Evolutionary conservation across 2,113 vertebrate genomes (phyloP).

Genomic region (Rallus limicola): DNA sequence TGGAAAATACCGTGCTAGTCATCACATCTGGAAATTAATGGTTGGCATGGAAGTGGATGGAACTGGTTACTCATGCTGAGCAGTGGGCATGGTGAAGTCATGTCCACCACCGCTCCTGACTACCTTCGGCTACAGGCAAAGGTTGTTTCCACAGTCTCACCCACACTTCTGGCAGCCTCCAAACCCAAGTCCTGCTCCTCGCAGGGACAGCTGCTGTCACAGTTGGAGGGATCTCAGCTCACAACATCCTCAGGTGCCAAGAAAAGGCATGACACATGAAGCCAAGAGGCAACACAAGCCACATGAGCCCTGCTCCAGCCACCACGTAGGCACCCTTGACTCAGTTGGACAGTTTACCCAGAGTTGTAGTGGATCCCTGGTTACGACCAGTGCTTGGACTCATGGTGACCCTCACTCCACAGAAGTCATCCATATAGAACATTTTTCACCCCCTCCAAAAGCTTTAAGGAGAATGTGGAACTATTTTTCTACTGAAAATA

Average conservation of each 20-base stretch:
- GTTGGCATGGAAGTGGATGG: slow-evolving; percentile 22
- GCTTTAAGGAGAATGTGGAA: rapidly evolving
- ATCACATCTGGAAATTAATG: slow-evolving; percentile 38
- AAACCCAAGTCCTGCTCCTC: background rate
- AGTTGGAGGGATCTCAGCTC: background rate
- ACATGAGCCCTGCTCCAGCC: background rate
- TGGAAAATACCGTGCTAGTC: slow-evolving; percentile 31
- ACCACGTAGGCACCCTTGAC: background rate
- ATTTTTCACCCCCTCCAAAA: background rate
- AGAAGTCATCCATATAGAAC: background rate
- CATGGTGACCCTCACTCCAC: background rate
- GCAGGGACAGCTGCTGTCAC: rapidly evolving
- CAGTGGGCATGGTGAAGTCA: slow-evolving; percentile 16
- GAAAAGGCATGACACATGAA: background rate
- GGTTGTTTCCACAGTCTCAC: slow-evolving; percentile 41
- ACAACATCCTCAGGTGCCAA: background rate
- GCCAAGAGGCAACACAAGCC: background rate
- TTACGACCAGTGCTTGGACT: background rate
- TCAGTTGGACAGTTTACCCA: too few relatives aligned
- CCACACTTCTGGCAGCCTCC: slow-evolving; percentile 25
- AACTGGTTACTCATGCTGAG: slow-evolving; percentile 46
- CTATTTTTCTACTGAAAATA: background rate
- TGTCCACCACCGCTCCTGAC: background rate
- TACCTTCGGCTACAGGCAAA: background rate
- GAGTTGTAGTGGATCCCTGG: background rate